A percentile compares a stretch with the other conserved stretches of the same genome.
These are phyloP conservation scores for Tyria jacobaeae DNA, from an alignment of 2,888 invertebrate species.

Conservation along the genomic window DNA sequence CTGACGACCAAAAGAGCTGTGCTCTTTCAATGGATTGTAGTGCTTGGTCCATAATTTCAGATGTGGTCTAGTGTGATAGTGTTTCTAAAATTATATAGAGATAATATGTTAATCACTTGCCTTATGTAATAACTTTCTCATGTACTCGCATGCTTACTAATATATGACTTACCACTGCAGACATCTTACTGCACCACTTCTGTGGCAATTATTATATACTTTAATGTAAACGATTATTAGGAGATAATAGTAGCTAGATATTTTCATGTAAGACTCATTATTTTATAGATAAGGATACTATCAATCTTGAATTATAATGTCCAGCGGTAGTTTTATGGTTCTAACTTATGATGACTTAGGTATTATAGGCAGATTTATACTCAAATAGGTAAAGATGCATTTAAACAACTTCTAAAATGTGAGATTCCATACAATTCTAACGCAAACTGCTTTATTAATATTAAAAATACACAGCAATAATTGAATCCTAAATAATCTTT, in stretches of 20 bases:
- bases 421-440: slow-evolving; percentile 39
- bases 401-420: slow-evolving; percentile 37
- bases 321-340: slow-evolving; percentile 59
- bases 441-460: slow-evolving; percentile 33
- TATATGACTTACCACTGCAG: slow-evolving; percentile 50
- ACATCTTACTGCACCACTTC: slow-evolving; percentile 34
- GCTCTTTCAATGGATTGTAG: slow-evolving; percentile 51
- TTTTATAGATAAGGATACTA: slow-evolving; percentile 60
- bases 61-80: slow-evolving; percentile 56
- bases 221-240: slow-evolving; percentile 55
- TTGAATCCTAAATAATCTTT: slow-evolving; percentile 35
- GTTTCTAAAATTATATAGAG: slow-evolving; percentile 37
- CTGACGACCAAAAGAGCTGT: slow-evolving; percentile 54
- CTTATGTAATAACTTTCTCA: slow-evolving; percentile 71
- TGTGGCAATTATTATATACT: slow-evolving; percentile 50
- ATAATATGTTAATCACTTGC: slow-evolving; percentile 65
- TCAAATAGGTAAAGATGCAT: slow-evolving; percentile 51
- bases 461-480: slow-evolving; percentile 29
- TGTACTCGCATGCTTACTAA: slow-evolving; percentile 73
- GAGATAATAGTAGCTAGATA: slow-evolving; percentile 55
- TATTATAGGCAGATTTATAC: slow-evolving; percentile 53
- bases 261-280: slow-evolving; percentile 59
- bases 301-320: slow-evolving; percentile 58
- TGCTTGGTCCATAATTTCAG: slow-evolving; percentile 52
- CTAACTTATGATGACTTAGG: slow-evolving; percentile 53